Percentiles rank a stretch among this genome's conserved stretches.
phyloP scores from a whole-genome alignment of 2,797 vertebrate species.

The Danio jaintianensis region DNA sequence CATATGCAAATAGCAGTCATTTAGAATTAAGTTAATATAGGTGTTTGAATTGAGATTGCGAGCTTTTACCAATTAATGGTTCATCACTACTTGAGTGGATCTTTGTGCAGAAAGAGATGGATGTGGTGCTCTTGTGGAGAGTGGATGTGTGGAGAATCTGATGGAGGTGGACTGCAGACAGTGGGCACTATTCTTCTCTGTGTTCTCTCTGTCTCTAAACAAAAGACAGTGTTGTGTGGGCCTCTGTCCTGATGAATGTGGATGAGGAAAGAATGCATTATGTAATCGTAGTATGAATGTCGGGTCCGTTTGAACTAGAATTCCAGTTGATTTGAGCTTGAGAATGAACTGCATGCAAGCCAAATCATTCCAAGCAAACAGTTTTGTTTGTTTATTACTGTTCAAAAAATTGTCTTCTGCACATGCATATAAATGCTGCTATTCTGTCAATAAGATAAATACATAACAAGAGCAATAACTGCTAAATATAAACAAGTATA shows the following conservation, averaged over 20 bases:
- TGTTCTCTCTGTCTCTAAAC: constrained; percentile 16
- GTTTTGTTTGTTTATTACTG: constrained; percentile 13
- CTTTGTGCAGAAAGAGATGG: constrained; percentile 1
- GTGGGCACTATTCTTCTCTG: constrained; percentile 21
- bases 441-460: too few relatives aligned
- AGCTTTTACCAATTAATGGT: too few relatives aligned
- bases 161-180: constrained; percentile 34
- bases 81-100: too few relatives aligned
- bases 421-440: too few relatives aligned
- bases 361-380: constrained; percentile 7
- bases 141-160: constrained; percentile 6
- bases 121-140: neutral
- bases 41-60: too few relatives aligned
- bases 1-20: too few relatives aligned
- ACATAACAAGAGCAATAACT: too few relatives aligned
- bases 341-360: neutral
- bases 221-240: constrained; percentile 29
- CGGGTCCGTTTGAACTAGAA: neutral
- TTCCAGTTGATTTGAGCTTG: neutral
- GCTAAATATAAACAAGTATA: too few relatives aligned
- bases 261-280: constrained; percentile 32
- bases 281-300: constrained; percentile 27
- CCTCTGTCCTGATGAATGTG: constrained; percentile 35
- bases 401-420: neutral
- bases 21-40: too few relatives aligned